A percentile compares a stretch with the other conserved stretches of the same genome.
Evolutionary conservation across 1,140 invertebrate genomes (phyloP).

Genomic region (Drosophila nebulosa): DNA sequence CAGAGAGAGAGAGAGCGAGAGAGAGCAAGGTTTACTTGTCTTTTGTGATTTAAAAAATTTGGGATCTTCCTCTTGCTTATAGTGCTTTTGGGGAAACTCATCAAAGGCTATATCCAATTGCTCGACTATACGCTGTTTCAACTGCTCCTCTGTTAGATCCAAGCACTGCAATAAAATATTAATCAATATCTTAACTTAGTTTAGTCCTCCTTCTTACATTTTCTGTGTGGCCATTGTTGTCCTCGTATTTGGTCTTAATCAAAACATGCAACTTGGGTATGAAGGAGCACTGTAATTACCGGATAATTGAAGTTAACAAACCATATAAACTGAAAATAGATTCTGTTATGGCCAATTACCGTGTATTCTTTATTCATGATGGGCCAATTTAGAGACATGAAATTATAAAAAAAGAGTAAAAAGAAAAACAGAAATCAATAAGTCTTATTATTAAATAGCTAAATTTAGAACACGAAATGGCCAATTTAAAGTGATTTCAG

Average conservation of each 20-base stretch:
- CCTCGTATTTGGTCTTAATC: constrained; percentile 94
- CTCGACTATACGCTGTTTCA: constrained; percentile 89
- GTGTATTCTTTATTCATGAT: not conserved
- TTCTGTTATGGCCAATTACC: constrained; percentile 10
- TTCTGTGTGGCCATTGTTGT: constrained; percentile 93
- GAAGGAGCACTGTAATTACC: constrained; percentile 91
- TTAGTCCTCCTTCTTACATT: constrained; percentile 86
- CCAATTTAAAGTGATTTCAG: constrained; percentile 14
- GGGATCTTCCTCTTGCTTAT: constrained; percentile 93
- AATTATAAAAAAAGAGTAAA: not conserved
- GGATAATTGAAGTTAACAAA: constrained; percentile 39
- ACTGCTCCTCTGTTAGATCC: constrained; percentile 87
- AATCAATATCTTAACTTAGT: constrained; percentile 33
- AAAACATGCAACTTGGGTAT: constrained; percentile 93
- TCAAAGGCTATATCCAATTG: constrained; percentile 94
- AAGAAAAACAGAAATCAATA: constrained; percentile 33
- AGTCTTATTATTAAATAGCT: not conserved
- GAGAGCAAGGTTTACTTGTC: too few relatives aligned
- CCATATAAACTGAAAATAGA: constrained; percentile 8
- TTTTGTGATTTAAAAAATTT: constrained; percentile 91
- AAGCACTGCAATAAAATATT: constrained; percentile 84
- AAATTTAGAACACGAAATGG: constrained; percentile 8
- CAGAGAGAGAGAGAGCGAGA: too few relatives aligned
- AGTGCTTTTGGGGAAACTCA: constrained; percentile 91
- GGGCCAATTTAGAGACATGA: not conserved